Evolutionary conservation across 2,113 vertebrate genomes (phyloP), one percentile per base, ranked within the genome.

Genomic region (Leucoraja erinaceus): DNA sequence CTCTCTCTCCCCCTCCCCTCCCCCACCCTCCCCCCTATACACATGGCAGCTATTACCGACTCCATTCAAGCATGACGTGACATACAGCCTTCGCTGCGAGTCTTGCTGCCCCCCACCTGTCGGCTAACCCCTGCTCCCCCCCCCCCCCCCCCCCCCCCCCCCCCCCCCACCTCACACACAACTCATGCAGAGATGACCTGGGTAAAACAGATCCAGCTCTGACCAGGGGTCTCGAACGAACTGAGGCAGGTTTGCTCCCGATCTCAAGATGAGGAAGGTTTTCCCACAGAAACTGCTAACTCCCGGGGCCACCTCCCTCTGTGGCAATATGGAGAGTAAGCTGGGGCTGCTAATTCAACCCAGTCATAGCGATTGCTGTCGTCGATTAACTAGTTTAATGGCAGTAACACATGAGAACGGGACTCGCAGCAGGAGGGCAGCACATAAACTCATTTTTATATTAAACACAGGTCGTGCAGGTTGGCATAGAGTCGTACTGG

Each of bases 41-140:
- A 95, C 95, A 95, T 96, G 95, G 93, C 95, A 96, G 94, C 94
- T 93, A 95, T 96, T 95, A 95, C 94, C n/a, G 94, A 94, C 96
- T 94, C 95, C 94, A 95, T 95, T 95, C 95, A 94, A 94, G 93
- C 90, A 96, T 95, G 94, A 95, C 95, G 94, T 96, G 96, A 96
- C 59, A 33, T 95, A 96, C 95, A 95, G 94, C 94, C 95, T 94
- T 94, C 91, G 93, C 93, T 95, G 94, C 96, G 94, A 96, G 95
- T 31, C 93, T 95, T 96, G 95, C 95, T 95, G 95, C 95, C 96
- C 95, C 38, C 93, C 78, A 95, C 94, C 61, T 59, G 18, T 10
- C 12, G 14, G 28, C 28, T 72, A 72, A 10, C 63, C 63, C 12
- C 8, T 22, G 5, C 70, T 20, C 63, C 5, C 3, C 18, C 18